These are phyloP conservation scores for Okamejei kenojei DNA, from an alignment of 2,797 vertebrate genomes.

Conservation along the genomic window DNA sequence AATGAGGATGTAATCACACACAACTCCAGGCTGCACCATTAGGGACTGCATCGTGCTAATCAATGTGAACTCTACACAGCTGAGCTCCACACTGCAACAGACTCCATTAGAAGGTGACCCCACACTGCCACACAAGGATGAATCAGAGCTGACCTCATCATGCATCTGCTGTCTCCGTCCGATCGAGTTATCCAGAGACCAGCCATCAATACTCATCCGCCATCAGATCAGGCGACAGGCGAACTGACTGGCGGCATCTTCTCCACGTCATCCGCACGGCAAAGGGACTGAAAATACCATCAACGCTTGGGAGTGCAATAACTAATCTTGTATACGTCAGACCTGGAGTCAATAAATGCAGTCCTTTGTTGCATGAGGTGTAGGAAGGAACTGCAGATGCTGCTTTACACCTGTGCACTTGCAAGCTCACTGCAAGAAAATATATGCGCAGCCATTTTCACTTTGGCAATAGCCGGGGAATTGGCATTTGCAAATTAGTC, in stretches of 20 bases:
- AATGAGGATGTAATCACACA: background rate
- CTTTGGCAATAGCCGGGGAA: background rate
- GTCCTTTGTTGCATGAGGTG: no score
- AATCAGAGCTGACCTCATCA: background rate
- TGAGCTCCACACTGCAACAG: conserved; percentile 18
- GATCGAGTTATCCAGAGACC: background rate
- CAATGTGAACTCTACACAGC: background rate
- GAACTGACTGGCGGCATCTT: background rate
- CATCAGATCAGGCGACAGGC: background rate
- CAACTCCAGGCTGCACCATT: background rate
- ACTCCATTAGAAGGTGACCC: conserved; percentile 5
- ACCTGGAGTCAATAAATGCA: background rate
- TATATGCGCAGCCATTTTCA: background rate
- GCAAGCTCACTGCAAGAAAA: background rate
- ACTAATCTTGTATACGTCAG: background rate
- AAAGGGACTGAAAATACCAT: background rate
- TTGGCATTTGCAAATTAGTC: background rate
- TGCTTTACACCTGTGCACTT: no score
- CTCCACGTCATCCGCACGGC: background rate
- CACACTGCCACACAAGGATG: no score
- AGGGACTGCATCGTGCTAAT: conserved; percentile 16
- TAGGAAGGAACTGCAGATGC: no score
- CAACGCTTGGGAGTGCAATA: background rate
- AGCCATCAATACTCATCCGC: background rate
- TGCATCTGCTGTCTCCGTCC: background rate